Evolutionary conservation across 2,797 vertebrate species (phyloP), one percentile per base, ranked within the genome.

Genomic region (Mormyrus hasselquistii): DNA sequence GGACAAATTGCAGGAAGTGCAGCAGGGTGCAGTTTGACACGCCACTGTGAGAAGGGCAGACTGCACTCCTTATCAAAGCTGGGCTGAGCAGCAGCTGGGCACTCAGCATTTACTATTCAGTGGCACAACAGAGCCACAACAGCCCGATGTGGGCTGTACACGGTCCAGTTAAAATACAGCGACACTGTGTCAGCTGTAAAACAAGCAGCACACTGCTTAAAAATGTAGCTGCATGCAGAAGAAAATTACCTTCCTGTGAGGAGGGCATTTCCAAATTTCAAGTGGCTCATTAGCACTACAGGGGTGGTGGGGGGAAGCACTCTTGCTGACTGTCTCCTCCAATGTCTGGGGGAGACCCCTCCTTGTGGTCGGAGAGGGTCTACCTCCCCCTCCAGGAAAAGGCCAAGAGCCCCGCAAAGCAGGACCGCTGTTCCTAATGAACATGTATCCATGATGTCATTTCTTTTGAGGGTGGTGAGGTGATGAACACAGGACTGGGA

Each of bases 401-500:
- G 59, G 22, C 59, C 22, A 25, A 62, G 59, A 62, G 59, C 59
- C 59, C 59, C 8, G 0, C 29, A 73, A 38, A 73, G 65, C 12
- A 38, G 12, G 29, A n/a, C 16, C 7, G 5, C 73, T 19, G 38
- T 44, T 44, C 73, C 73, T 44, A 41, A 79, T 41, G 0, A 41
- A 79, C 73, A 29, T 16, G 6, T 79, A 79, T 79, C 38, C 73
- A 16, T 79, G 16, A 79, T 41, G 38, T 16, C 7, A 19, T 41
- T 12, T 90, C 49, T 52, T 59, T 52, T 34, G 73, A 25, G 83
- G 82, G 47, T n/a, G 29, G 4, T 9, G 12, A 34, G 34, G 38
- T 79, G 73, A 41, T 12, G 25, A 92, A 95, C 91, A 92, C 92
- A 95, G 93, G 94, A 95, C 94, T 94, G 93, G 95, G 94, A 93